Evolutionary conservation across 2,113 vertebrate genomes (phyloP), one percentile per base, ranked within the genome.

Genomic region (Ctenodactylus gundi): DNA sequence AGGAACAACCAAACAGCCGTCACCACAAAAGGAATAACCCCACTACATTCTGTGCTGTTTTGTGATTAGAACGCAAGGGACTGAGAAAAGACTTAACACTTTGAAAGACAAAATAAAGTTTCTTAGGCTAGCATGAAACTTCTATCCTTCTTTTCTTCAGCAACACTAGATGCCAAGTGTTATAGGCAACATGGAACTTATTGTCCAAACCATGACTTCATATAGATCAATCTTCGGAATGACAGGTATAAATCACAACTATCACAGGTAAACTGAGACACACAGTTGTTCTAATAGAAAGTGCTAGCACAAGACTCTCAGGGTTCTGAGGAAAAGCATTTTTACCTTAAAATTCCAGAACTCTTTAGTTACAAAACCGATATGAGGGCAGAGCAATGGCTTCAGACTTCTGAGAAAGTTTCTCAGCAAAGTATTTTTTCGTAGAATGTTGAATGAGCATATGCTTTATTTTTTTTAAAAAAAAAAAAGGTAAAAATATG

Each of bases 291-390:
- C 17, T 55, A 67, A 46, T 78, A 65, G 83, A 83, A 51, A 31
- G 23, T 88, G 11, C 58, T 87, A 87, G 31, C 23, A 14, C 3
- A 75, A 85, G 3, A 82, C 51, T 77, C 77, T 83, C 25, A 93
- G 81, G 88, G 46, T 55, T 91, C 25, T 41, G 15, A 91, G 11
- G 8, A 23, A 85, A 88, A 49, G 53, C 7, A 0, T 57, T 65
- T 85, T 94, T 85, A 78, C 89, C 9, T n/a, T 88, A 65, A 72
- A 78, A 86, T 77, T 77, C 14, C 57, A 84, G 27, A 53, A 57
- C 84, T n/a, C n/a, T n/a, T n/a, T n/a, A n/a, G n/a, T n/a, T 27
- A 73, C 8, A 18, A 65, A 86, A 60, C 14, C 49, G 78, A 13
- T 23, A 46, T 85, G 41, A 81, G 51, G 31, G 18, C 7, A 84